phyloP scores from a whole-genome alignment of 2,888 invertebrate species.

The Andrena chrysosceles region DNA sequence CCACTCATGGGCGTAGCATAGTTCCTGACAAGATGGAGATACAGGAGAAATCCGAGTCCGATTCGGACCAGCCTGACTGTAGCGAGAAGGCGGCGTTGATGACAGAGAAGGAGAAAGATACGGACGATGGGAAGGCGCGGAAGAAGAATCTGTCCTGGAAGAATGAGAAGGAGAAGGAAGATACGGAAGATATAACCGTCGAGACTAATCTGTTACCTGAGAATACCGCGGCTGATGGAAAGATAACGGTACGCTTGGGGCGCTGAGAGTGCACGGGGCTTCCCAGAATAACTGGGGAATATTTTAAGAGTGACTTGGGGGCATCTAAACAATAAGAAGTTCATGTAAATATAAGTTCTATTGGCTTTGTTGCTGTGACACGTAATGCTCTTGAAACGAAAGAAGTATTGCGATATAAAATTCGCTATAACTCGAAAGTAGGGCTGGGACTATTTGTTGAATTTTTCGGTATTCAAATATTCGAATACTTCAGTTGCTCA shows the following conservation, averaged over 20 bases:
- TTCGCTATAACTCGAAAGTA: no score
- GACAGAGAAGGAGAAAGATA: constrained; percentile 74
- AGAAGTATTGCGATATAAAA: no score
- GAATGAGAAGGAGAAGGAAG: constrained; percentile 75
- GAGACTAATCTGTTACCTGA: constrained; percentile 83
- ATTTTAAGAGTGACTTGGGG: no score
- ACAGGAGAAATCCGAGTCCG: constrained; percentile 81
- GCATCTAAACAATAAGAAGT: no score
- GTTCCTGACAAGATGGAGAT: constrained; percentile 74
- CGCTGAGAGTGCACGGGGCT: no score
- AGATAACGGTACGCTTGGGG: constrained; percentile 72
- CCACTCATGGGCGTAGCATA: constrained; percentile 75
- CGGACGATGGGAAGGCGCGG: constrained; percentile 74
- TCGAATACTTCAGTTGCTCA: no score
- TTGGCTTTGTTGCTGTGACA: no score
- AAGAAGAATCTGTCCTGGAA: constrained; percentile 85
- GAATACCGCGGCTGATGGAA: constrained; percentile 64
- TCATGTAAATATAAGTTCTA: no score
- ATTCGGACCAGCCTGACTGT: constrained; percentile 82
- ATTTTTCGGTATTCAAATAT: no score
- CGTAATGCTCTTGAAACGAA: no score
- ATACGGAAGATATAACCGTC: constrained; percentile 82
- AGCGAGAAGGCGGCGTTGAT: constrained; percentile 81
- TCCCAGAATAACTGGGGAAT: no score
- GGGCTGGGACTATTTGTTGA: no score